Evolutionary conservation across 2,113 vertebrate genomes (phyloP), one percentile per base, ranked within the genome.

Genomic region (Equus przewalskii): DNA sequence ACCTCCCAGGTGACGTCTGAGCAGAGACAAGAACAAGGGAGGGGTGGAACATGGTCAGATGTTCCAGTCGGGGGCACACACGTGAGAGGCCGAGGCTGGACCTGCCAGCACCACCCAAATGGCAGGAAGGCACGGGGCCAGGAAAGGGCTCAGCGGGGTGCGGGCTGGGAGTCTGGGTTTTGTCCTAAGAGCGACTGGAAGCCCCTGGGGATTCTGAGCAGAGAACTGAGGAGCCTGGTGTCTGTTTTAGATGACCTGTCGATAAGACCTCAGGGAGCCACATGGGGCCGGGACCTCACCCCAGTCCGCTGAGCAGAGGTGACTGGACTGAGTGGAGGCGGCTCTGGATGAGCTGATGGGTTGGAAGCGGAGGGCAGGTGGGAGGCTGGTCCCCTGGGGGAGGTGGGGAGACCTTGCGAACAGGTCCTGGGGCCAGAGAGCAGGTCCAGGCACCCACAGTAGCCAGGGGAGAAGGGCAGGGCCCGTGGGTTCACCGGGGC

Each of bases 41-140:
- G 51, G 33, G 10, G 36, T 3, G 83, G 41, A 14, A 41, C 11
- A 0, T 2, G 18, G 41, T 54, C 51, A 14, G n/a, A 41, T 5
- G 6, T 21, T 30, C 64, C 4, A 2, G 24, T 4, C 46, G 21
- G 30, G 72, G 49, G 41, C 12, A 1, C 2, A 18, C 36, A 11
- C 36, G 1, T 1, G 62, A 24, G 49, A 22, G 49, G 36, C 72
- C 62, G 49, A 54, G 89, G 19, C n/a, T 5, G 36, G 62, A 26
- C 49, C 21, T 0, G 14, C 21, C 12, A 1, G 81, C 6, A 5
- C 1, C 5, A 4, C 28, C 80, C 11, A 9, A 28, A 5, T 1
- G 19, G 22, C 30, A 6, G 51, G 83, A 49, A 21, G 54, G 93
- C 67, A 4, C 28, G 14, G 33, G 7, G 13, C 78, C 3, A 7